These are phyloP conservation scores for Spinus pinus DNA, from an alignment of 2,797 vertebrate species.

Conservation along the genomic window DNA sequence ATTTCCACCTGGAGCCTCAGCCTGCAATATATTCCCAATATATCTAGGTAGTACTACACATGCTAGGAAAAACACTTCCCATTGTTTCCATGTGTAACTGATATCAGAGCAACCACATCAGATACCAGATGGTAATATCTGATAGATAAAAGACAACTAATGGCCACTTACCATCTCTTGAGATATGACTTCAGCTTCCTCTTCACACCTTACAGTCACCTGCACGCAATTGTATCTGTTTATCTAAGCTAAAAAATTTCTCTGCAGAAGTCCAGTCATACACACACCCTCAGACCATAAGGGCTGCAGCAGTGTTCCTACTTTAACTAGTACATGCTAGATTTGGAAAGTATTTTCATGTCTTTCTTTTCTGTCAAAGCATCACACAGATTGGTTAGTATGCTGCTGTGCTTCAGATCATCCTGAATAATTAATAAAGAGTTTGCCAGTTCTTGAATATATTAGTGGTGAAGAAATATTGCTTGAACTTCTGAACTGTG, in stretches of 20 bases:
- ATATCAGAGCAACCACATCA: background rate
- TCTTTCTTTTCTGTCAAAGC: background rate
- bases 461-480: slow-evolving; percentile 26
- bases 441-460: slow-evolving; percentile 43
- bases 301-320: background rate
- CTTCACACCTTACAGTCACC: background rate
- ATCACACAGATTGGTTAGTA: background rate
- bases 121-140: background rate
- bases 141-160: background rate
- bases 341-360: background rate
- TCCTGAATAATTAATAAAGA: slow-evolving; percentile 61
- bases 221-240: background rate
- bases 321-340: background rate
- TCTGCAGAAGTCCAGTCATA: background rate
- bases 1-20: background rate
- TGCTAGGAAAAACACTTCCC: background rate
- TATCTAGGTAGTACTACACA: background rate
- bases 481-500: slow-evolving; percentile 56
- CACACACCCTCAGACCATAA: background rate
- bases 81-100: background rate
- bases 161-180: background rate
- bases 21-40: background rate
- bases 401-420: slow-evolving; percentile 6
- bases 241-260: background rate
- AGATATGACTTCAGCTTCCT: background rate